Conservation (phyloP, 2,113 vertebrate species). For the Podarcis cretensis region DNA sequence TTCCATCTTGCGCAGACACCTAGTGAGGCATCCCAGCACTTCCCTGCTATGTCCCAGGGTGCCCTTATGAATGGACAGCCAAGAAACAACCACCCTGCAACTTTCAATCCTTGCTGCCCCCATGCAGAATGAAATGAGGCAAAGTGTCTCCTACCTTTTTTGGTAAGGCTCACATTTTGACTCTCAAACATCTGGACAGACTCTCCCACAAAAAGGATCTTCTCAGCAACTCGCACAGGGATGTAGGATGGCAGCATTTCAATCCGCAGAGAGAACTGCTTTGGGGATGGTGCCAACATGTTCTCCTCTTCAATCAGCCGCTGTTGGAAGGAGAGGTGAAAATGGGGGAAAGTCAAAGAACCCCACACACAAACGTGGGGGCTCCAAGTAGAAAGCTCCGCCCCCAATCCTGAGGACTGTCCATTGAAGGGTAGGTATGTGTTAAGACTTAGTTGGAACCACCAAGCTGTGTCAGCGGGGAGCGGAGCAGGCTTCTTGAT, state of each 20-base stretch:
- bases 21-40: too few species aligned
- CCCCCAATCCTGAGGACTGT: too few species aligned
- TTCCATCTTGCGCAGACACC: too few species aligned
- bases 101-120: too few species aligned
- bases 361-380: too few species aligned
- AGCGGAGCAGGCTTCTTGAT: not conserved
- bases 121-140: not conserved
- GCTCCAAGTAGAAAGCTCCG: too few species aligned
- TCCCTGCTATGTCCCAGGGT: too few species aligned
- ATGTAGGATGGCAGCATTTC: slow-evolving; percentile 98
- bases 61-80: too few species aligned
- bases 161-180: slow-evolving; percentile 91
- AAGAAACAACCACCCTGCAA: too few species aligned
- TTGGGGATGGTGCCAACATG: slow-evolving; percentile 95
- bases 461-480: too few species aligned
- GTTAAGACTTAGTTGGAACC: too few species aligned
- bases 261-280: slow-evolving; percentile 94
- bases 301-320: slow-evolving; percentile 97
- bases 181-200: slow-evolving; percentile 99
- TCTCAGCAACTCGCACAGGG: slow-evolving; percentile 94
- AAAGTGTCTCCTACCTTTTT: slow-evolving; percentile 83
- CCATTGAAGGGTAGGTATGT: too few species aligned
- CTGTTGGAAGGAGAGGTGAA: slow-evolving; percentile 66
- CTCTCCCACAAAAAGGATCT: slow-evolving; percentile 98
- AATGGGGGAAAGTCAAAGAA: not conserved